A percentile compares a stretch with the other conserved stretches of the same genome.
phyloP scores from a whole-genome alignment of 1,140 invertebrate species.

The Drosophila lini region DNA sequence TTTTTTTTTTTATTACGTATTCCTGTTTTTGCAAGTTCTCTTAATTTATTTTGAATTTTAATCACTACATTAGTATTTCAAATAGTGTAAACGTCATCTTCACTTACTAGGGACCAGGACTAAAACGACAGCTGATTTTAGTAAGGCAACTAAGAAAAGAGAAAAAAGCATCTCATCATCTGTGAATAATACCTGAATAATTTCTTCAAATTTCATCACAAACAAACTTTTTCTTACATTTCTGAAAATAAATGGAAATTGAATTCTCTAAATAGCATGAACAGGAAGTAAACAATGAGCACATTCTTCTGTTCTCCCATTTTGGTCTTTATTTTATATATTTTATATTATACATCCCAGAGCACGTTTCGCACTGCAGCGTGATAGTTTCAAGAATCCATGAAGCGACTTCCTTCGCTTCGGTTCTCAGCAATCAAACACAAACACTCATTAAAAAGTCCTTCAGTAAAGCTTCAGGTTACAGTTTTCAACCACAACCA shows the following conservation, averaged over 20 bases:
- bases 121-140: background rate
- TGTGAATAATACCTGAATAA: background rate
- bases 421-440: conserved; percentile 59
- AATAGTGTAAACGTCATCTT: background rate
- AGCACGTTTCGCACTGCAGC: conserved; percentile 26
- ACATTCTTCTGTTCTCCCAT: conserved; percentile 1
- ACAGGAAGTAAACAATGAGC: conserved; percentile 9
- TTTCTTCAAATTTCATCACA: background rate
- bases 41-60: conserved; percentile 7
- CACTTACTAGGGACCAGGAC: too few relatives aligned
- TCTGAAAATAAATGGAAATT: background rate
- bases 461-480: conserved; percentile 72
- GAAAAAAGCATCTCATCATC: too few relatives aligned
- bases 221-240: background rate
- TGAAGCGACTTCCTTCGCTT: conserved; percentile 35
- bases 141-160: too few relatives aligned
- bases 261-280: background rate
- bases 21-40: background rate
- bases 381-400: conserved; percentile 15
- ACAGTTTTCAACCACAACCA: conserved; percentile 71
- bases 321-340: conserved; percentile 10
- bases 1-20: conserved; percentile 10
- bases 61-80: background rate
- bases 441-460: conserved; percentile 78
- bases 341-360: background rate